phyloP scores from a whole-genome alignment of 2,797 vertebrate species.

The Danionella dracula region DNA sequence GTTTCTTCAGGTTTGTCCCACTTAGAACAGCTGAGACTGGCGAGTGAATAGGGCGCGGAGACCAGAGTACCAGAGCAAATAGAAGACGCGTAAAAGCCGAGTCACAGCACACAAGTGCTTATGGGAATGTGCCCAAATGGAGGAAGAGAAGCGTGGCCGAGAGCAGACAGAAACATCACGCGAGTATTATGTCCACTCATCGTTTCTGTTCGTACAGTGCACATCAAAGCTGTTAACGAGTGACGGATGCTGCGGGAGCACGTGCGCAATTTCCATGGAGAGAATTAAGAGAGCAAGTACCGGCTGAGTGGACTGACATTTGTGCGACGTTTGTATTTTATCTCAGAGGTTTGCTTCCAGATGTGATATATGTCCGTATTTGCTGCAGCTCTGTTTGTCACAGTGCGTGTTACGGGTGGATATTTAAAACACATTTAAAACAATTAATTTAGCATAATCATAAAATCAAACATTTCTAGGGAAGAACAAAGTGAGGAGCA shows the following conservation, averaged over 20 bases:
- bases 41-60: constrained; percentile 48
- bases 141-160: constrained; percentile 43
- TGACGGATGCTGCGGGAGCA: constrained; percentile 22
- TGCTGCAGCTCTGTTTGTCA: not conserved
- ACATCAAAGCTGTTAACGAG: constrained; percentile 18
- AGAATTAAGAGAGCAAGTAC: constrained; percentile 25
- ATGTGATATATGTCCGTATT: not conserved
- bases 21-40: constrained; percentile 62
- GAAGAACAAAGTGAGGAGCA: too few species aligned
- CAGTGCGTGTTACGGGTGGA: too few species aligned
- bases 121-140: constrained; percentile 77
- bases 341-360: not conserved
- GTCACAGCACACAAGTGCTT: constrained; percentile 46
- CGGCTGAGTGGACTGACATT: constrained; percentile 12
- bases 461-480: too few species aligned
- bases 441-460: too few species aligned
- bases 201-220: constrained; percentile 36
- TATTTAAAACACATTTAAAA: too few species aligned
- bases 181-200: constrained; percentile 46
- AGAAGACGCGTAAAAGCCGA: constrained; percentile 44
- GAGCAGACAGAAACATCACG: constrained; percentile 26
- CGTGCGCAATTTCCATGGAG: constrained; percentile 43
- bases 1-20: constrained; percentile 69
- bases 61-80: constrained; percentile 49
- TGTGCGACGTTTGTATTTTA: not conserved